These are phyloP conservation scores for Acromyrmex charruanus DNA, from an alignment of 1,140 invertebrate genomes.

Conservation along the genomic window DNA sequence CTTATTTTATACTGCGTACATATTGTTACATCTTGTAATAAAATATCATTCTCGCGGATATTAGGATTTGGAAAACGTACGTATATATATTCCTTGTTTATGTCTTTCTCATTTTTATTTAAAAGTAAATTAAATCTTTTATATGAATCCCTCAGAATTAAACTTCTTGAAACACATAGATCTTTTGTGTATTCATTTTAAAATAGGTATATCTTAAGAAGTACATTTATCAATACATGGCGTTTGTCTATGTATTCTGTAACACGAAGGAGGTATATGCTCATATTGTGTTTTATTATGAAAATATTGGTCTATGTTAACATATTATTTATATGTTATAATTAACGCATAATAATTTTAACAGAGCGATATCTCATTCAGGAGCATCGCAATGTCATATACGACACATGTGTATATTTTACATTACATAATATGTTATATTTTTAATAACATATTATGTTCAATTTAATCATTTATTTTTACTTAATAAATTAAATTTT, in stretches of 20 bases:
- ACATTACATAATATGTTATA: neutral
- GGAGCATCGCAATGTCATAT: neutral
- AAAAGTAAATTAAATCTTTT: conserved; percentile 6
- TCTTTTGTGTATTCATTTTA: conserved; percentile 31
- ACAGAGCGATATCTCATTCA: neutral
- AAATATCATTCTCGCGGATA: neutral
- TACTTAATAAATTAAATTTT: conserved; percentile 22
- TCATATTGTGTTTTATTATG: neutral
- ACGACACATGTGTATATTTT: neutral
- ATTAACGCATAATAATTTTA: conserved; percentile 25
- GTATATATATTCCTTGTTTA: neutral
- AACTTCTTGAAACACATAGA: conserved; percentile 21
- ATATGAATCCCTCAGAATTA: neutral
- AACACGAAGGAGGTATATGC: neutral
- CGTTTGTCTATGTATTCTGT: neutral
- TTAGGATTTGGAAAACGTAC: neutral
- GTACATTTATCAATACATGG: neutral
- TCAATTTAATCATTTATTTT: conserved; percentile 11
- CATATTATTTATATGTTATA: conserved; percentile 26
- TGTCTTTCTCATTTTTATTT: neutral
- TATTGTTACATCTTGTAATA: neutral
- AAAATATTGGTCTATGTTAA: neutral
- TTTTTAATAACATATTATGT: conserved; percentile 3
- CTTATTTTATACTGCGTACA: neutral
- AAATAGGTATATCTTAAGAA: conserved; percentile 8